Evolutionary conservation across 2,113 vertebrate genomes (phyloP), one percentile per base, ranked within the genome.

Genomic region (Panurus biarmicus): DNA sequence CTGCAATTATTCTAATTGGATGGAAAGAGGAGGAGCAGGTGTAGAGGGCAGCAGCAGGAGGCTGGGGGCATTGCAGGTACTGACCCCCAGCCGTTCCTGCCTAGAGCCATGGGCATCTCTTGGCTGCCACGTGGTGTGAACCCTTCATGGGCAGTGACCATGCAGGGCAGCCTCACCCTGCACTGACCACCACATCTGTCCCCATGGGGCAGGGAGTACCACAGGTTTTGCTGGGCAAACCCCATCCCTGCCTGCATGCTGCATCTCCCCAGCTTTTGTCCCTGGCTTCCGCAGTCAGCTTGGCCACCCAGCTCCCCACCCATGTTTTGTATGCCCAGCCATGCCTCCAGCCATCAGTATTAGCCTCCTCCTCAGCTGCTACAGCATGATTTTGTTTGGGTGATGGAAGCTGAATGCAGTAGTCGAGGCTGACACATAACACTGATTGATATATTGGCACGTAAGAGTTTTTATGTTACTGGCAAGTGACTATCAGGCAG

Each of bases 401-500:
- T 90, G 90, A 88, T 90, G 90, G 92, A 12, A 84, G 73, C 75
- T 88, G 92, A 93, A 73, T 15, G 79, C 88, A 84, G 85, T 51
- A 95, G 88, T 93, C 93, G 80, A 73, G 82, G 92, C 90, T 94
- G 94, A 93, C 90, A 92, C 76, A 1, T 89, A 91, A 91, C 38
- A 4, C 84, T 91, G 91, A 91, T 94, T 90, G 93, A 96, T 94
- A 91, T 91, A 92, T 75, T 89, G 95, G 86, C 2, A 28, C 76
- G 4, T 70, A 64, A 88, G 92, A 67, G 76, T 90, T 90, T 94
- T 72, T 86, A 76, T 71, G 95, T 76, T 84, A 66, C 90, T 95
- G 96, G 92, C 95, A 93, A 94, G 85, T 70, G 87, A 78, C 89
- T 96, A 87, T 91, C 92, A 75, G 93, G 73, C 9, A 8, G 26